These are phyloP conservation scores for Anthopleura sola DNA, from an alignment of 64 coral and sea anemone species.

Conservation along the genomic window DNA sequence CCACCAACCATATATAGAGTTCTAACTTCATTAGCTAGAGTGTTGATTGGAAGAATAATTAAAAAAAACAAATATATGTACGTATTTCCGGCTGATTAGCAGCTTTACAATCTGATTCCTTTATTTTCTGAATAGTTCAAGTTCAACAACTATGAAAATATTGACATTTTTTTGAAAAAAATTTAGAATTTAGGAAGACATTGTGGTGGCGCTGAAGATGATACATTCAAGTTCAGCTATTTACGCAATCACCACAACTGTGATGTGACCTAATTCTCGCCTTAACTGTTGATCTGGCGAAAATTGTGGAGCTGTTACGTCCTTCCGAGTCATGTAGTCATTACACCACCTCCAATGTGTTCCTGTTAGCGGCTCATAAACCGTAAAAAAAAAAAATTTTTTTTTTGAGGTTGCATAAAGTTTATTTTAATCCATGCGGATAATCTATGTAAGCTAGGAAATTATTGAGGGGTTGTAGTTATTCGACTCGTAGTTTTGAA, in stretches of 20 bases:
- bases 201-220: background rate
- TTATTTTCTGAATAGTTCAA: background rate
- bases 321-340: constrained; percentile 8
- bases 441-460: too few relatives aligned
- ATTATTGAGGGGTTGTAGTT: too few relatives aligned
- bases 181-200: background rate
- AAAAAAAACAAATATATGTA: background rate
- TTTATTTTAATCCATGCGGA: background rate
- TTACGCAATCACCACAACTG: background rate
- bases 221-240: background rate
- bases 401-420: background rate
- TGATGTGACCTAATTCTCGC: background rate
- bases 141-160: background rate
- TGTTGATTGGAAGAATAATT: background rate
- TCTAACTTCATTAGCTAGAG: background rate
- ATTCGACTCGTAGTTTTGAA: too few relatives aligned
- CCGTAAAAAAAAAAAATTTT: background rate
- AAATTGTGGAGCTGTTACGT: background rate
- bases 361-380: background rate
- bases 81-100: background rate
- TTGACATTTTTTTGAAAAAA: background rate
- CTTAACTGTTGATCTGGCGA: background rate
- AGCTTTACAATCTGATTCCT: background rate
- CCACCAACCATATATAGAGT: background rate
- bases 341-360: background rate